Evolutionary conservation across 2,888 invertebrate genomes (phyloP).

Genomic region (Drosophila siamana): DNA sequence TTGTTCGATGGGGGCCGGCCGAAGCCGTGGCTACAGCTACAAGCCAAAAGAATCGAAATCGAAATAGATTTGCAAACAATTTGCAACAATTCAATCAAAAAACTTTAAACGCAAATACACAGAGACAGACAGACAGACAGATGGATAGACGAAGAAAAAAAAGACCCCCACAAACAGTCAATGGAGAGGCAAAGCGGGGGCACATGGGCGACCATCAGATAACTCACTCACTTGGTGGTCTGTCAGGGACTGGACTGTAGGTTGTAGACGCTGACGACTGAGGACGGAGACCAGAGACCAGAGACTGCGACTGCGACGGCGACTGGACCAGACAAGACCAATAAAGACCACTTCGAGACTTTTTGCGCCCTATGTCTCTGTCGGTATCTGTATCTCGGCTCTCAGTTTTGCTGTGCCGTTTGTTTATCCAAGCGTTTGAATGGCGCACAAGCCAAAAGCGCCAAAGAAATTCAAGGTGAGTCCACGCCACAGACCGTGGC

Average conservation of each 20-base stretch:
- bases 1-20: conserved; percentile 63
- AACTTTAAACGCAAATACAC: conserved; percentile 79
- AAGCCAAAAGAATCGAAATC: conserved; percentile 60
- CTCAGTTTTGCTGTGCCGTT: conserved; percentile 53
- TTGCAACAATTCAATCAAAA: conserved; percentile 84
- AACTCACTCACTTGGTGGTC: conserved; percentile 81
- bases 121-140: conserved; percentile 22
- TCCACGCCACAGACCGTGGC: conserved; percentile 38
- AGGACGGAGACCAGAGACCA: background rate
- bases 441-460: conserved; percentile 54
- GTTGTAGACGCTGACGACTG: background rate
- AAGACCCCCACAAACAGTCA: too few species aligned
- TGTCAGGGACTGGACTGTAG: conserved; percentile 11
- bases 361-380: conserved; percentile 61
- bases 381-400: conserved; percentile 43
- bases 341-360: conserved; percentile 65
- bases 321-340: conserved; percentile 52
- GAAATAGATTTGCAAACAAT: conserved; percentile 82
- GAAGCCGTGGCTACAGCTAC: conserved; percentile 35
- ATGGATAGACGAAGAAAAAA: conserved; percentile 41
- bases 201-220: conserved; percentile 73
- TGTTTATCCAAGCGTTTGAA: conserved; percentile 77
- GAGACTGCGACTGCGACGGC: background rate
- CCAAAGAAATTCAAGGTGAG: conserved; percentile 76
- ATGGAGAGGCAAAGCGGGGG: conserved; percentile 28